Evolutionary conservation across 2,888 invertebrate genomes (phyloP), one percentile per base, ranked within the genome.

Genomic region (Dicycla oo): DNA sequence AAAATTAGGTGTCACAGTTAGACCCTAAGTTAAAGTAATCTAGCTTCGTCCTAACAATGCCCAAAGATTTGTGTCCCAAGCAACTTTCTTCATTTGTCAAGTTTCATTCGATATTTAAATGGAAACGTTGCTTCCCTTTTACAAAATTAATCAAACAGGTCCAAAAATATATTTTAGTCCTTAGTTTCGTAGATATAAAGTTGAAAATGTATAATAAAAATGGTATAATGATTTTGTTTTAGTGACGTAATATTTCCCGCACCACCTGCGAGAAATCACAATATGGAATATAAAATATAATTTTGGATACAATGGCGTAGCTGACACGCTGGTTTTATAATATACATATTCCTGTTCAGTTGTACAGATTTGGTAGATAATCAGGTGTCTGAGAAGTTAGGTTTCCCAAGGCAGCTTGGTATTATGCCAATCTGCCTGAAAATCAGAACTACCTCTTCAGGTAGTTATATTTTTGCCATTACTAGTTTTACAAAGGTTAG

Each of bases 51-150:
- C 61, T 69, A 58, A 69, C 81, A 81, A 81, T 72, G 53, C 56
- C 71, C 66, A 71, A 80, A 73, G 75, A 82, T 82, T 82, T 78
- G 71, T 81, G 70, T 69, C 40, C 63, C 53, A 26, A 54, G 43
- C 63, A 87, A 87, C 82, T 87, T 87, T 76, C 64, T 79, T 80
- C 74, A 87, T 87, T 83, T 86, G 81, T 83, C 83, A 86, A 84
- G 71, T 83, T 81, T 78, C 82, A 79, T 80, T 83, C 79, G 70
- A 85, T 82, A 85, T 84, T 84, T 80, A 76, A 80, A 80, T 82
- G 51, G 43, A 58, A 65, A 81, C 68, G 56, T 73, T 73, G 80
- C 71, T 71, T 30, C 34, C 34, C 38, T 26, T n/a, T 70, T 26
- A 69, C 85, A 69, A 79, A 84, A 10, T 62, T 78, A 68, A 30